Evolutionary conservation across 1,140 invertebrate species (phyloP).

Genomic region (Helicoverpa armigera): DNA sequence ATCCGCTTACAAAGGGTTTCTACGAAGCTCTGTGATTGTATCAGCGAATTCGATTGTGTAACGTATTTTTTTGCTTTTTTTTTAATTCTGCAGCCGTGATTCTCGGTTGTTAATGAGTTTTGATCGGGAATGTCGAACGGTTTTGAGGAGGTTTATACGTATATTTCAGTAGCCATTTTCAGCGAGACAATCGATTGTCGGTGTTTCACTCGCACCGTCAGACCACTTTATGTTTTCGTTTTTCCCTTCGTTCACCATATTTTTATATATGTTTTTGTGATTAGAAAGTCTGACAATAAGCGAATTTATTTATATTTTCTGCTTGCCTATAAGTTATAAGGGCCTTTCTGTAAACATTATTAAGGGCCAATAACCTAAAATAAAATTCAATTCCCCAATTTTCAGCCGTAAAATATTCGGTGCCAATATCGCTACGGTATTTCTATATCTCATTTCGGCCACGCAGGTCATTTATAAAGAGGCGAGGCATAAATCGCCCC

Average conservation of each 20-base stretch:
- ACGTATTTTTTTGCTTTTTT: slow-evolving; percentile 58
- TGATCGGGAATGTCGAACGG: background rate
- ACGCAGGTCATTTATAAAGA: slow-evolving; percentile 55
- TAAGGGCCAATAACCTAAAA: background rate
- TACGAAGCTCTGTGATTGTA: slow-evolving; percentile 67
- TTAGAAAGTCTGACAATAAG: too few relatives aligned
- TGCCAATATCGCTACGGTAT: slow-evolving; percentile 37
- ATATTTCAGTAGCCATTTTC: background rate
- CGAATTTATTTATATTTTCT: background rate
- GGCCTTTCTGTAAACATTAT: background rate
- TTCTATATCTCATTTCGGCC: slow-evolving; percentile 47
- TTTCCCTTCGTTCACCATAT: too few relatives aligned
- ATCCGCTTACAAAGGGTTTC: slow-evolving; percentile 65
- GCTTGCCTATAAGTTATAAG: background rate
- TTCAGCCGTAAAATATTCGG: slow-evolving; percentile 8
- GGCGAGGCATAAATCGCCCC: slow-evolving; percentile 54
- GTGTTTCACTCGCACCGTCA: too few relatives aligned
- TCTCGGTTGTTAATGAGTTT: slow-evolving; percentile 31
- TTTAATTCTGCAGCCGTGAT: slow-evolving; percentile 49
- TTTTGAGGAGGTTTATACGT: background rate
- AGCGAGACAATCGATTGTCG: too few relatives aligned
- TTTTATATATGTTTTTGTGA: too few relatives aligned
- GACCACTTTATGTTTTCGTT: too few relatives aligned
- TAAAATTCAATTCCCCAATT: slow-evolving; percentile 1
- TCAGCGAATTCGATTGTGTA: slow-evolving; percentile 61